A percentile compares a stretch with the other conserved stretches of the same genome.
Evolutionary conservation across 2,888 invertebrate species (phyloP).

Genomic region (Lepidocyrtinus sp.): DNA sequence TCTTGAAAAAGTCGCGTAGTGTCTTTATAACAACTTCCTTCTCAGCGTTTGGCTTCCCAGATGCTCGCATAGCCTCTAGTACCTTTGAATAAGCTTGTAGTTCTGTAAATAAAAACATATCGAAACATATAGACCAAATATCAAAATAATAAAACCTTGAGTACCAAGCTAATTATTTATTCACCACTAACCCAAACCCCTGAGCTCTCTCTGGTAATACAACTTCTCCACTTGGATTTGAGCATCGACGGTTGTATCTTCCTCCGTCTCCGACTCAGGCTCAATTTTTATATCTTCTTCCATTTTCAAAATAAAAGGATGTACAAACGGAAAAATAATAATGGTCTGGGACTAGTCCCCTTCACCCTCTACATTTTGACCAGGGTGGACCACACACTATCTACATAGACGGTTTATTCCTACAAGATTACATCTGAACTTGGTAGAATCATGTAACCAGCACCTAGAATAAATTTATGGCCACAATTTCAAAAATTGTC

Average conservation of each 20-base stretch:
- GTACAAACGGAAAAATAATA: not conserved
- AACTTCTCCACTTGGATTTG: conserved; percentile 17
- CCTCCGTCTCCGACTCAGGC: not conserved
- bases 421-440: too few species aligned
- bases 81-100: conserved; percentile 61
- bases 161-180: not conserved
- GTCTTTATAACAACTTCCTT: conserved; percentile 52
- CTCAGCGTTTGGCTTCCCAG: conserved; percentile 63
- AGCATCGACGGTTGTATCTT: not conserved
- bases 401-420: too few species aligned
- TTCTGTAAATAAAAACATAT: conserved; percentile 57
- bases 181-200: conserved; percentile 48
- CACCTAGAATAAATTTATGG: too few species aligned
- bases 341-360: too few species aligned
- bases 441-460: too few species aligned
- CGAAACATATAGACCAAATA: too few species aligned
- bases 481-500: too few species aligned
- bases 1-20: conserved; percentile 57
- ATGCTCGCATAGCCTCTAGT: conserved; percentile 63
- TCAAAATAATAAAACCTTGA: not conserved
- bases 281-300: conserved; percentile 37
- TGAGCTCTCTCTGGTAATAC: conserved; percentile 48
- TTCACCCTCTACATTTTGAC: too few species aligned
- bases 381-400: too few species aligned
- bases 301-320: conserved; percentile 23